phyloP scores from a whole-genome alignment of 2,888 invertebrate species.

The Sylvicola cinctus region DNA sequence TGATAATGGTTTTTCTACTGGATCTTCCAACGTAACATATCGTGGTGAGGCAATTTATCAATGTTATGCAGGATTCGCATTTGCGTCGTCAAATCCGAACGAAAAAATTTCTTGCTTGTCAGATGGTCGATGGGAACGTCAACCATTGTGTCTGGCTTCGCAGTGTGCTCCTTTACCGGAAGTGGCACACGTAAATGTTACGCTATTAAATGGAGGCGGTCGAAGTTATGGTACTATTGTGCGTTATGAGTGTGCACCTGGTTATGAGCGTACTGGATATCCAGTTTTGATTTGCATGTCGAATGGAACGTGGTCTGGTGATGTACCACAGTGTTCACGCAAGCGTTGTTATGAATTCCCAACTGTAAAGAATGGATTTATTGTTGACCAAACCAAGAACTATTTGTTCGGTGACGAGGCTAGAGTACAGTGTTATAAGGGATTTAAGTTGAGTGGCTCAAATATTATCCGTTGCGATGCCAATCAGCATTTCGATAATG shows the following conservation, averaged over 20 bases:
- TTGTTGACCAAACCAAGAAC: slow-evolving; percentile 52
- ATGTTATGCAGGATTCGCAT: slow-evolving; percentile 90
- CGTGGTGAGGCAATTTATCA: slow-evolving; percentile 85
- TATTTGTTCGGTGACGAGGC: slow-evolving; percentile 82
- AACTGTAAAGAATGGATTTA: slow-evolving; percentile 67
- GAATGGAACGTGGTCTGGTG: slow-evolving; percentile 87
- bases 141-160: slow-evolving; percentile 79
- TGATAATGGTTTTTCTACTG: slow-evolving; percentile 90
- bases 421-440: slow-evolving; percentile 75
- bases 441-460: slow-evolving; percentile 66
- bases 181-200: slow-evolving; percentile 70
- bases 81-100: slow-evolving; percentile 67
- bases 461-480: slow-evolving; percentile 69
- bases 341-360: slow-evolving; percentile 38
- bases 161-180: slow-evolving; percentile 76
- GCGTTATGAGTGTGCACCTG: slow-evolving; percentile 78
- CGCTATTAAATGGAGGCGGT: slow-evolving; percentile 73
- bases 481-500: slow-evolving; percentile 61
- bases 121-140: slow-evolving; percentile 81
- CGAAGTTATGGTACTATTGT: slow-evolving; percentile 87
- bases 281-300: slow-evolving; percentile 88
- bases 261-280: slow-evolving; percentile 69
- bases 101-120: slow-evolving; percentile 78
- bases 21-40: slow-evolving; percentile 88
- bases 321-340: slow-evolving; percentile 70